Percentiles rank a stretch among this genome's conserved stretches.
Conservation (phyloP, 2,113 vertebrate genomes). For the Murina feae region DNA sequence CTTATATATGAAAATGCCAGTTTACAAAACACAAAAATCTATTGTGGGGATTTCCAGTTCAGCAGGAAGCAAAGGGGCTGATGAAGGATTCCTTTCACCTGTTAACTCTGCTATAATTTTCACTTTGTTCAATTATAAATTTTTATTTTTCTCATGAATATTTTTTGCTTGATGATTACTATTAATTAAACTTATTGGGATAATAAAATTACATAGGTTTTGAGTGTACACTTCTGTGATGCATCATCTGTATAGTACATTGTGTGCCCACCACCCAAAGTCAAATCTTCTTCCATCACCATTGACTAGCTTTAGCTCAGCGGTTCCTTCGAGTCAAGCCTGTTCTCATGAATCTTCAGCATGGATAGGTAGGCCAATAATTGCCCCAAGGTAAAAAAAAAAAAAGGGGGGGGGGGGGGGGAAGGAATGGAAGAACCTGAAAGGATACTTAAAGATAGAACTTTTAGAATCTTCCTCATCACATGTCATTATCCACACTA, state of each 20-base stretch:
- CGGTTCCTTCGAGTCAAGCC: not conserved
- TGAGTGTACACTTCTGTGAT: not conserved
- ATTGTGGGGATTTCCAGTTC: constrained; percentile 16
- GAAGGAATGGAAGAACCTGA: not conserved
- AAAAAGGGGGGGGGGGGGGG: too few species aligned
- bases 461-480: not conserved
- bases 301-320: not conserved
- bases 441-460: not conserved
- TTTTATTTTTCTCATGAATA: not conserved
- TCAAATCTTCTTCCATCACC: not conserved
- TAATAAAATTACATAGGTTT: not conserved
- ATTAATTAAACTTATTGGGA: not conserved
- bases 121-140: not conserved
- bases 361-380: not conserved
- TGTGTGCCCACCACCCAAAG: not conserved
- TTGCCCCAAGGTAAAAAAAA: not conserved
- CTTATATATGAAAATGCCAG: not conserved
- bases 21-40: constrained; percentile 12
- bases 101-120: not conserved
- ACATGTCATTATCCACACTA: not conserved
- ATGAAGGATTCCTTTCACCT: not conserved
- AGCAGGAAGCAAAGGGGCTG: not conserved
- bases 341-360: not conserved
- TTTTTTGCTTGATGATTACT: not conserved
- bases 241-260: not conserved